Percentiles rank a stretch among this genome's conserved stretches.
Evolutionary conservation across 2,797 vertebrate genomes (phyloP).

Genomic region (Acrocephalus scirpaceus): DNA sequence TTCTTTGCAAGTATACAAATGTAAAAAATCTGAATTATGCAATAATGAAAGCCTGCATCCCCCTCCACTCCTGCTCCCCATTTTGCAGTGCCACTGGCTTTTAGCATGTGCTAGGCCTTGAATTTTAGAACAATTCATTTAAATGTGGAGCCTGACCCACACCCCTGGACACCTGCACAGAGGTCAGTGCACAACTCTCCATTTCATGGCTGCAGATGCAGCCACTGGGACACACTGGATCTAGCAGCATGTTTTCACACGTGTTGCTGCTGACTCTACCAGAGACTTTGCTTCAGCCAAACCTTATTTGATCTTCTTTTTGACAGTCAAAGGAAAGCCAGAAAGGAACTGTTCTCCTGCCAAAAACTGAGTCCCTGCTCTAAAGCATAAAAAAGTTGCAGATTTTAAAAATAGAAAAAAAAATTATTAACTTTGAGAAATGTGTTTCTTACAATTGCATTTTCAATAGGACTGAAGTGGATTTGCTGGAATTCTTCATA

Average conservation of each 20-base stretch:
- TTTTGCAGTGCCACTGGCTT: neutral
- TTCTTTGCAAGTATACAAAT: neutral
- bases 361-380: neutral
- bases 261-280: neutral
- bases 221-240: neutral
- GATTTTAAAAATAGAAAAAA: constrained; percentile 11
- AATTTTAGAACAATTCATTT: neutral
- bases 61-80: rapidly evolving
- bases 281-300: neutral
- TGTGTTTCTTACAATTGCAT: neutral
- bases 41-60: neutral
- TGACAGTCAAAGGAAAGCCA: constrained; percentile 13
- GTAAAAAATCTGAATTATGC: neutral
- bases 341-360: constrained; percentile 7
- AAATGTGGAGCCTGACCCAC: neutral
- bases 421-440: neutral
- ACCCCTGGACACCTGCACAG: neutral
- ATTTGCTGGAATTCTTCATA: neutral
- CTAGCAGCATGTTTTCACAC: neutral
- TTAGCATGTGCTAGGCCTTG: neutral
- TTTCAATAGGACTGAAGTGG: neutral
- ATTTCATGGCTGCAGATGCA: neutral
- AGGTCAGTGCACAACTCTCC: neutral
- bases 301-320: neutral
- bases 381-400: neutral